Percentiles rank a stretch among this genome's conserved stretches.
Conservation (phyloP, 2,888 invertebrate species). For the Spodoptera picta region DNA sequence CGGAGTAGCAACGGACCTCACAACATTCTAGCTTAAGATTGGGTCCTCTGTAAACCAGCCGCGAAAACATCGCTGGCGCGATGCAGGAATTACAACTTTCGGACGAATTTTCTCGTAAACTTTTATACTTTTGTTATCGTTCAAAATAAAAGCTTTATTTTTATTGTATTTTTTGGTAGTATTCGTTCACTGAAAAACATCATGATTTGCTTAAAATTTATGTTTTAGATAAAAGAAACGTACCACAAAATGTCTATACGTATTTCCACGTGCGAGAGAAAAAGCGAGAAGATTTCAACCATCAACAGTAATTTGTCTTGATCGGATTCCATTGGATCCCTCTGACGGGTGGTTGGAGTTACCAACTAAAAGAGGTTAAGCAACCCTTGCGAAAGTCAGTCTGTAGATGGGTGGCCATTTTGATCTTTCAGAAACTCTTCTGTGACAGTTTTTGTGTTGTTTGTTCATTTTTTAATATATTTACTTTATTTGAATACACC, state of each 20-base stretch:
- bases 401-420: too few relatives aligned
- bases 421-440: too few relatives aligned
- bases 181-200: background rate
- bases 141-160: background rate
- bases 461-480: too few relatives aligned
- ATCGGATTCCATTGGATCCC: background rate
- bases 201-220: too few relatives aligned
- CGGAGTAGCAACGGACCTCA: slow-evolving; percentile 43
- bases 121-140: background rate
- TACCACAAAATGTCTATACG: background rate
- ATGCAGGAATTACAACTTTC: slow-evolving; percentile 19
- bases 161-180: background rate
- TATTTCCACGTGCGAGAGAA: background rate
- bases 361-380: too few relatives aligned
- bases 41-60: background rate
- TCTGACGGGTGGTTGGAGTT: too few relatives aligned
- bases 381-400: too few relatives aligned
- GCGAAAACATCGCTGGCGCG: slow-evolving; percentile 14
- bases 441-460: too few relatives aligned
- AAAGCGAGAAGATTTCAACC: background rate
- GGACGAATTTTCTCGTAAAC: background rate
- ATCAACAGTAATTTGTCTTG: too few relatives aligned
- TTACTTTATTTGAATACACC: too few relatives aligned
- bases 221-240: too few relatives aligned
- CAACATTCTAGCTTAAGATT: background rate